A percentile compares a stretch with the other conserved stretches of the same genome.
phyloP scores from a whole-genome alignment of 2,888 invertebrate genomes.

The Pollenia amentaria region DNA sequence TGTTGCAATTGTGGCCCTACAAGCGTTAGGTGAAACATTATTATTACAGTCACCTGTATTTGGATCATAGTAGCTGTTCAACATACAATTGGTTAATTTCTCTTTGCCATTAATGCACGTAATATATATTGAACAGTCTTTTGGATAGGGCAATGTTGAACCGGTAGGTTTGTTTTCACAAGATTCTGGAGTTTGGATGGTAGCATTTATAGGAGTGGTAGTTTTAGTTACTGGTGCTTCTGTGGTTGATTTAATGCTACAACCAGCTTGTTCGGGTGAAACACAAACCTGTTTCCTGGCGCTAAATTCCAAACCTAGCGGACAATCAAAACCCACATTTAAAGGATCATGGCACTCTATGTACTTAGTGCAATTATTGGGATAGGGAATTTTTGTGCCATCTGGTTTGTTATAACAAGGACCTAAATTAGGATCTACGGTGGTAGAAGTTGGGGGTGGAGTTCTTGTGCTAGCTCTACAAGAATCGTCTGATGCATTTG shows the following conservation, averaged over 20 bases:
- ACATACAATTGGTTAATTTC: slow-evolving; percentile 85
- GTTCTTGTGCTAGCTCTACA: slow-evolving; percentile 34
- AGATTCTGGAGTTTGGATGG: not conserved
- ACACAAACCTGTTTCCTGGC: slow-evolving; percentile 76
- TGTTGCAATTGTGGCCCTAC: slow-evolving; percentile 37
- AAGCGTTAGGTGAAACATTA: slow-evolving; percentile 73
- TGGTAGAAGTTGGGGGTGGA: slow-evolving; percentile 47
- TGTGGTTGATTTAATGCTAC: slow-evolving; percentile 80
- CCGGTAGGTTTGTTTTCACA: slow-evolving; percentile 54
- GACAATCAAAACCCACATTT: slow-evolving; percentile 85
- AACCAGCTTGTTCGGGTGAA: slow-evolving; percentile 77
- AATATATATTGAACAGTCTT: slow-evolving; percentile 76
- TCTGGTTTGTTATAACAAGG: slow-evolving; percentile 73
- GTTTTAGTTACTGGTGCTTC: slow-evolving; percentile 55
- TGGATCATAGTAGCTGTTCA: slow-evolving; percentile 80
- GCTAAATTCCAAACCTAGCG: slow-evolving; percentile 85
- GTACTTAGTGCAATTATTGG: slow-evolving; percentile 78
- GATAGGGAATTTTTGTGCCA: slow-evolving; percentile 77
- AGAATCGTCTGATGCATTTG: not conserved
- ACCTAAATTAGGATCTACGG: slow-evolving; percentile 58
- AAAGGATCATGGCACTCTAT: slow-evolving; percentile 78
- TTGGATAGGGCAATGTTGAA: slow-evolving; percentile 68
- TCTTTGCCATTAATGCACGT: slow-evolving; percentile 75
- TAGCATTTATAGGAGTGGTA: not conserved
- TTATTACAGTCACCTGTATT: slow-evolving; percentile 70